These are phyloP conservation scores for Lasioglossum marginatum DNA, from an alignment of 2,888 invertebrate species.

Conservation along the genomic window DNA sequence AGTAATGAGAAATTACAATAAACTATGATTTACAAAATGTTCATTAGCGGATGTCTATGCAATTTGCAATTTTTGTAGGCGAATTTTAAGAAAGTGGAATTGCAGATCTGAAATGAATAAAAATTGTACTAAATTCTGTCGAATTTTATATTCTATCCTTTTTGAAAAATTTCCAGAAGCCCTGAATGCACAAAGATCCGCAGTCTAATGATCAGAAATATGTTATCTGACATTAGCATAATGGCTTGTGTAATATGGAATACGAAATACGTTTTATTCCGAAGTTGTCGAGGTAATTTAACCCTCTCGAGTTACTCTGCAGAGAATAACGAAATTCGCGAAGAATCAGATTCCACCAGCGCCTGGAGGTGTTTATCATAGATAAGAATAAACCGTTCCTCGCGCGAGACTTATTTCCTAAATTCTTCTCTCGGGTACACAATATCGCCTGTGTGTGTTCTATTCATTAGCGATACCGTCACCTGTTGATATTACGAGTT, in stretches of 20 bases:
- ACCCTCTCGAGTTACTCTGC: not conserved
- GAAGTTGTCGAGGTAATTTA: not conserved
- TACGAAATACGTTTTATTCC: not conserved
- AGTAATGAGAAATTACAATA: too few species aligned
- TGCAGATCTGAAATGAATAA: too few species aligned
- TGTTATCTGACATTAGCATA: not conserved
- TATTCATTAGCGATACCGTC: not conserved
- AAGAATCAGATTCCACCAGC: not conserved
- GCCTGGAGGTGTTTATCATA: not conserved
- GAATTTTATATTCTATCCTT: too few species aligned
- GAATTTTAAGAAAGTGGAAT: too few species aligned
- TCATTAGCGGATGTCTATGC: too few species aligned
- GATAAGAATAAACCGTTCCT: slow-evolving; percentile 1
- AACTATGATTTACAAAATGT: too few species aligned
- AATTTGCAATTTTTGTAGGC: too few species aligned
- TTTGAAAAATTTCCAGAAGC: too few species aligned
- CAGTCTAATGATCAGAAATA: too few species aligned
- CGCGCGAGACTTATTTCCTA: not conserved
- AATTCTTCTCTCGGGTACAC: not conserved
- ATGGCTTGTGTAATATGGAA: not conserved
- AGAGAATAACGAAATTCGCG: not conserved
- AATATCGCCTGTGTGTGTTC: not conserved
- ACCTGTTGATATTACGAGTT: not conserved
- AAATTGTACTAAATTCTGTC: too few species aligned
- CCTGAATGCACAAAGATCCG: too few species aligned